Evolutionary conservation across 2,888 invertebrate species (phyloP), one percentile per base, ranked within the genome.

Genomic region (Cephus spinipes): DNA sequence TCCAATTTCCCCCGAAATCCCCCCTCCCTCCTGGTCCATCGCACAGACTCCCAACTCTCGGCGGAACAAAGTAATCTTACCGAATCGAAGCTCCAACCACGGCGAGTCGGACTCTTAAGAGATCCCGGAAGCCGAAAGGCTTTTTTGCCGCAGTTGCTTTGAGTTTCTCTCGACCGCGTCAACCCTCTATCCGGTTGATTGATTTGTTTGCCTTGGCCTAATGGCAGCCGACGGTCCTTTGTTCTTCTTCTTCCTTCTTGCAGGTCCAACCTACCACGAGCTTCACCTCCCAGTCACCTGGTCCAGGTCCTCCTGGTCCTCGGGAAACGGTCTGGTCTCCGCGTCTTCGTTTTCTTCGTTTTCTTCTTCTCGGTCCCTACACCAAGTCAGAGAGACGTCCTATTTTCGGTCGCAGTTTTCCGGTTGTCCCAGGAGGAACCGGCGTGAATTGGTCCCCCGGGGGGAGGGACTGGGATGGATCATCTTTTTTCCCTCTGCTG

Each of bases 121-220:
- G 71, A 36, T 74, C 36, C 74, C 74, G 74, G 74, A 74, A 74
- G 35, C 35, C 12, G 35, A 30, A 34, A 12, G 9, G 30, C 36
- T 74, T 74, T 74, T 74, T 35, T 74, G 23, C 33, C 74, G 35
- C 12, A 33, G 23, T 36, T 30, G 36, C 74, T 33, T 74, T 33
- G 36, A 30, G 71, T 12, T 74, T 6, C 30, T 74, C 34, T 74
- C 36, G 74, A 33, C 74, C 77, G 55, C 68, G 31, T 74, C 69
- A 73, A 12, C 73, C 73, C 74, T 77, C 75, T 71, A 77, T 77
- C 77, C 12, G 40, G 75, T 75, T 77, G 77, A 75, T 77, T 77
- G 77, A 77, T 77, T 77, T 77, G 77, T 77, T 77, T 77, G 77
- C 77, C 74, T 75, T 74, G 74, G 75, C 77, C 75, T 77, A 77